A percentile compares a stretch with the other conserved stretches of the same genome.
Evolutionary conservation across 2,888 invertebrate genomes (phyloP).

Genomic region (Eupithecia insigniata): DNA sequence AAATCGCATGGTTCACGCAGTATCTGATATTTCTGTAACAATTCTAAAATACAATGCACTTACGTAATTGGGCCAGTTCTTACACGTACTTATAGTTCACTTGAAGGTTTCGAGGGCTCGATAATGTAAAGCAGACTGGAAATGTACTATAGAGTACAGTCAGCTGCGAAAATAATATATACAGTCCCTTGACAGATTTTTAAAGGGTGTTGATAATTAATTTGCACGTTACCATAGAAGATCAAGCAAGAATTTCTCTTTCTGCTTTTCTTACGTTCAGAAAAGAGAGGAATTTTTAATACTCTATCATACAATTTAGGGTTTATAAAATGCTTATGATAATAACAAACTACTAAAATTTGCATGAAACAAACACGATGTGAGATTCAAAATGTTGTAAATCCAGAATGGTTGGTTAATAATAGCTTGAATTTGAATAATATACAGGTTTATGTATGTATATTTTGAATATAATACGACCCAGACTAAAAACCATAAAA

Average conservation of each 20-base stretch:
- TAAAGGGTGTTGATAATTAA: neutral
- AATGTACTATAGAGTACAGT: neutral
- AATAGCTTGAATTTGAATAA: slow-evolving; percentile 2
- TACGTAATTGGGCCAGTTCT: slow-evolving; percentile 25
- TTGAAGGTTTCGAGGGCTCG: neutral
- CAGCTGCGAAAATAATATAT: too few species aligned
- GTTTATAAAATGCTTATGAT: too few species aligned
- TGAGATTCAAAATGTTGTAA: slow-evolving; percentile 17
- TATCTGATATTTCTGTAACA: slow-evolving; percentile 23
- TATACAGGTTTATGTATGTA: neutral
- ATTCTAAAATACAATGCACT: slow-evolving; percentile 29
- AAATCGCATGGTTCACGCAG: slow-evolving; percentile 17
- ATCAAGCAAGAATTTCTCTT: neutral
- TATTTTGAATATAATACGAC: slow-evolving; percentile 15
- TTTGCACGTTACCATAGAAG: neutral
- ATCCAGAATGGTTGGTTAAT: slow-evolving; percentile 17
- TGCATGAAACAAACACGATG: neutral
- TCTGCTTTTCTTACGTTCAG: neutral
- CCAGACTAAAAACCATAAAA: slow-evolving; percentile 3
- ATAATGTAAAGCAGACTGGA: neutral
- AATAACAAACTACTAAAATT: neutral
- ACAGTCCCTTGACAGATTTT: too few species aligned
- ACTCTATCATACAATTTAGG: too few species aligned
- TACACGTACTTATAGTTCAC: neutral
- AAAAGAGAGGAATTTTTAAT: neutral